A percentile compares a stretch with the other conserved stretches of the same genome.
Conservation (phyloP, 2,888 invertebrate genomes). For the Heliconius ismenius region DNA sequence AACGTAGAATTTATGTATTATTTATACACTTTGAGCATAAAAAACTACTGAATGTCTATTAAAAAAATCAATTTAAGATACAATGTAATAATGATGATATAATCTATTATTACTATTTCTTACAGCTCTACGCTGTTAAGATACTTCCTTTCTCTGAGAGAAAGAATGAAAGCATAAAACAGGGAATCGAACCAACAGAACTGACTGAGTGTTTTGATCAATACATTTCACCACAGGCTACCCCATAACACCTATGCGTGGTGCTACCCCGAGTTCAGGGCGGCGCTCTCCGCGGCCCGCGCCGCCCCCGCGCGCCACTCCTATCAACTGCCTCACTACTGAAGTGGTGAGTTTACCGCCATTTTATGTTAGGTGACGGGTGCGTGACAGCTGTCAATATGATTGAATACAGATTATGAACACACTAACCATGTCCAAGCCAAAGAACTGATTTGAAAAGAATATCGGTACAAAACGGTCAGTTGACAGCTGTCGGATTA, state of each 20-base stretch:
- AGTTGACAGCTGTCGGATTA: neutral
- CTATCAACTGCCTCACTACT: constrained; percentile 89
- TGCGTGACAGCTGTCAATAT: neutral
- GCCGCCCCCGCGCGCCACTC: constrained; percentile 67
- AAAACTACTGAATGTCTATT: no score
- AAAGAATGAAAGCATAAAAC: no score
- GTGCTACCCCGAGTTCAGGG: constrained; percentile 63
- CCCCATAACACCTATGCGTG: constrained; percentile 76
- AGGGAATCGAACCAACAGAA: no score
- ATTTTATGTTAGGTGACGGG: neutral
- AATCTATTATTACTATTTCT: no score
- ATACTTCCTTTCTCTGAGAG: no score
- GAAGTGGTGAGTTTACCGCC: constrained; percentile 88
- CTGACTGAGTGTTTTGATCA: neutral
- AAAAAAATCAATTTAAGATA: no score
- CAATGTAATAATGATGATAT: no score
- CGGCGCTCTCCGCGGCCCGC: constrained; percentile 74
- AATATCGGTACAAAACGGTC: neutral
- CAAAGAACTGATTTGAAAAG: no score
- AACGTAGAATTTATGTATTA: no score
- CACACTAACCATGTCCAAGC: neutral
- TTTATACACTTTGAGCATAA: no score
- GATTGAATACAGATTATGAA: neutral
- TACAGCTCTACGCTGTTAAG: no score
- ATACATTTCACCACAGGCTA: constrained; percentile 57